Conservation (phyloP, 2,113 vertebrate genomes). For the Triplophysa tibetana region DNA sequence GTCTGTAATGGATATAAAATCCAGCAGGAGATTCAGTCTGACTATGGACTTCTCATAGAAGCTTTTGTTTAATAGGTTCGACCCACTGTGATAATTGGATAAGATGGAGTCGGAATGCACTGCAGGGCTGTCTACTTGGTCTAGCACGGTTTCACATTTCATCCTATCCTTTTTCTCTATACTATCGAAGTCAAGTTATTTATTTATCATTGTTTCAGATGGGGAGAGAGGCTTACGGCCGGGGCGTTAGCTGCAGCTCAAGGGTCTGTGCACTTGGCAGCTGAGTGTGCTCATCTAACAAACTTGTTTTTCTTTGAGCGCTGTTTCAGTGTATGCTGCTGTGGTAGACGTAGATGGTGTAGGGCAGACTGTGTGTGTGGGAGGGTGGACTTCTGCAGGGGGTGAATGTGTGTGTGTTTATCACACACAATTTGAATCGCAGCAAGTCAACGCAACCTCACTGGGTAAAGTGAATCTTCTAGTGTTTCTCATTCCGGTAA, state of each 20-base stretch:
- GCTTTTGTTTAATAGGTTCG: slow-evolving; percentile 22
- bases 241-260: slow-evolving; percentile 42
- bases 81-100: slow-evolving; percentile 23
- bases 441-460: slow-evolving; percentile 2
- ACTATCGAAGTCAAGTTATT: slow-evolving; percentile 45
- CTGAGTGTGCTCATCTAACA: slow-evolving; percentile 59
- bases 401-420: slow-evolving; percentile 27
- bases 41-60: slow-evolving; percentile 19
- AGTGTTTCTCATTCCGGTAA: slow-evolving; percentile 1
- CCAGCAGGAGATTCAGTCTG: background rate
- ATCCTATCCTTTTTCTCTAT: background rate
- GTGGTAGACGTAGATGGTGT: slow-evolving; percentile 56
- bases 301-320: slow-evolving; percentile 56
- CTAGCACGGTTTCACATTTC: slow-evolving; percentile 26
- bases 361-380: slow-evolving; percentile 37
- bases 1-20: slow-evolving; percentile 17
- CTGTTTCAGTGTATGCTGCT: slow-evolving; percentile 49
- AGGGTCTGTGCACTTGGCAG: slow-evolving; percentile 58
- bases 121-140: slow-evolving; percentile 12
- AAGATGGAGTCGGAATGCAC: slow-evolving; percentile 3
- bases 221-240: slow-evolving; percentile 42
- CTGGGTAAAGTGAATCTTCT: slow-evolving; percentile 14
- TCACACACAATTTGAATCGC: slow-evolving; percentile 30
- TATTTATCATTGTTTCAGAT: slow-evolving; percentile 34
- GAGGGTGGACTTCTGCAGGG: slow-evolving; percentile 31